These are phyloP conservation scores for Ophthalmolycus amberensis DNA, from an alignment of 2,113 vertebrate species.

Conservation along the genomic window DNA sequence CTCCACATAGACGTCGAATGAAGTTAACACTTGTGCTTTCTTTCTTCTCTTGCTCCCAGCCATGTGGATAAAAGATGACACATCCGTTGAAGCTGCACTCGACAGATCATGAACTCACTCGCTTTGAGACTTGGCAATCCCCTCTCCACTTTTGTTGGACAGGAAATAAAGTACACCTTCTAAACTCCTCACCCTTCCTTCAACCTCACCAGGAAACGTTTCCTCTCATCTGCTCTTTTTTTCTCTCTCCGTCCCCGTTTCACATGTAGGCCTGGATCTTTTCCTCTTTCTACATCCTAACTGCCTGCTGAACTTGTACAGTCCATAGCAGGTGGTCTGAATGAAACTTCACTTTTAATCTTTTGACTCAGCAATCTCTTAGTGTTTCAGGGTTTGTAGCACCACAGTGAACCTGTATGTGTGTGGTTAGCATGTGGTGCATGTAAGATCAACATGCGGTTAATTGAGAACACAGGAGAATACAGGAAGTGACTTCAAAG, in stretches of 20 bases:
- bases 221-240: conserved; percentile 48
- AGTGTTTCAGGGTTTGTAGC: background rate
- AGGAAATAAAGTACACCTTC: conserved; percentile 56
- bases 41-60: conserved; percentile 54
- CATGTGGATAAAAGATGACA: conserved; percentile 63
- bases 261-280: conserved; percentile 1
- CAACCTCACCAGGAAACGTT: conserved; percentile 40
- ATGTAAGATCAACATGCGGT: conserved; percentile 50
- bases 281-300: background rate
- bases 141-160: conserved; percentile 48
- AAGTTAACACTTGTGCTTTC: conserved; percentile 44
- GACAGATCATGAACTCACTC: conserved; percentile 61
- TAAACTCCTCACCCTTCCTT: conserved; percentile 45
- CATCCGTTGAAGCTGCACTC: conserved; percentile 46
- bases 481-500: conserved; percentile 25
- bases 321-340: background rate
- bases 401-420: conserved; percentile 32
- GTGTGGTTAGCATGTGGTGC: conserved; percentile 62
- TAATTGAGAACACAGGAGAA: conserved; percentile 33
- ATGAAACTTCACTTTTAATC: conserved; percentile 17
- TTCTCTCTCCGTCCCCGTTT: conserved; percentile 2
- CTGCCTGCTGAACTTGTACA: conserved; percentile 8
- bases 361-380: conserved; percentile 36
- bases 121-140: conserved; percentile 52
- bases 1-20: conserved; percentile 36